A percentile compares a stretch with the other conserved stretches of the same genome.
phyloP scores from a whole-genome alignment of 2,888 invertebrate genomes.

The Philaethria dido region DNA sequence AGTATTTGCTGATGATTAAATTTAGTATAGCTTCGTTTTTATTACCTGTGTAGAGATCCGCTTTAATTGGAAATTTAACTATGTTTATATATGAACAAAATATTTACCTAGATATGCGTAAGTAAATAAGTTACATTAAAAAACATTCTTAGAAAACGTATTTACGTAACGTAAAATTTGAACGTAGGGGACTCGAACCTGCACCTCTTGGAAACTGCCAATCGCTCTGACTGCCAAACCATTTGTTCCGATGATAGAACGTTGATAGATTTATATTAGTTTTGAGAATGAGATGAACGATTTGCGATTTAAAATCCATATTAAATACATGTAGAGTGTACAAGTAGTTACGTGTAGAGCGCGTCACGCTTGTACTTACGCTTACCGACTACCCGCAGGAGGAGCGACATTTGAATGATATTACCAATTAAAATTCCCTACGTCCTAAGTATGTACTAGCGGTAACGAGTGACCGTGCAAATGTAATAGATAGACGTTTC shows the following conservation, averaged over 20 bases:
- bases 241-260: no score
- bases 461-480: neutral
- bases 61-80: neutral
- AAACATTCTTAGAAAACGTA: no score
- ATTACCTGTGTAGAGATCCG: neutral
- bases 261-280: no score
- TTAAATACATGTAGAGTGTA: no score
- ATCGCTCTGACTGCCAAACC: no score
- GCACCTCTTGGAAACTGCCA: no score
- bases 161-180: no score
- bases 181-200: no score
- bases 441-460: neutral
- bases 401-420: slow-evolving; percentile 11
- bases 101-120: neutral
- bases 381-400: neutral
- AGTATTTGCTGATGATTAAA: slow-evolving; percentile 5
- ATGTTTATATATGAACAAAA: neutral
- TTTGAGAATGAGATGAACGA: no score
- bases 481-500: neutral
- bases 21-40: slow-evolving; percentile 6
- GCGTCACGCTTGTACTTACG: no score
- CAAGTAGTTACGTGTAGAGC: neutral
- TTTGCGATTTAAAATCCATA: no score
- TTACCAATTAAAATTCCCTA: slow-evolving; percentile 12
- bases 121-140: neutral